A percentile compares a stretch with the other conserved stretches of the same genome.
Evolutionary conservation across 2,888 invertebrate genomes (phyloP).

Genomic region (Conomelus anceps): DNA sequence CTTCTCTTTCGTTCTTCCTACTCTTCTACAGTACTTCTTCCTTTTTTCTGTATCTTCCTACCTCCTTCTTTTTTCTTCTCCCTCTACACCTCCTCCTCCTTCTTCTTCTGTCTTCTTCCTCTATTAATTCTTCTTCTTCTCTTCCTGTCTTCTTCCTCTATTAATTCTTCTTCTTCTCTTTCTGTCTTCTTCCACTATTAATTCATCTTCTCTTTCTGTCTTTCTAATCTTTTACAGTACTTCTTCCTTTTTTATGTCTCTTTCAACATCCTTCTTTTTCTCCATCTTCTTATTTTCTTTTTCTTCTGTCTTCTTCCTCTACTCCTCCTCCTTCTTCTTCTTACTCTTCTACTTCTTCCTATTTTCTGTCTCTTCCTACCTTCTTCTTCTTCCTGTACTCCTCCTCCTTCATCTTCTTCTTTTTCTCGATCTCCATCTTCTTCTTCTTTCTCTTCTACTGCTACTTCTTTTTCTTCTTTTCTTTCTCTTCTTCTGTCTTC

Average conservation of each 20-base stretch:
- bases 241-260: not conserved
- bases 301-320: not conserved
- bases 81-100: not conserved
- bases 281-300: not conserved
- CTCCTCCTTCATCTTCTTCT: not conserved
- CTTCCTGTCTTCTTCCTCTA: not conserved
- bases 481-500: not conserved
- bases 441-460: not conserved
- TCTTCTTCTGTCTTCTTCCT: not conserved
- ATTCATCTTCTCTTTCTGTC: too few species aligned
- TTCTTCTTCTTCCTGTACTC: not conserved
- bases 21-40: not conserved
- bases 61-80: not conserved
- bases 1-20: not conserved
- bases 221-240: not conserved
- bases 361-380: too few species aligned
- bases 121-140: not conserved
- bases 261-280: not conserved
- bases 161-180: not conserved
- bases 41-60: not conserved
- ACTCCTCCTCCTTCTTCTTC: not conserved
- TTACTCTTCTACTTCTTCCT: not conserved
- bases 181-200: too few species aligned
- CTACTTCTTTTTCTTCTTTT: not conserved
- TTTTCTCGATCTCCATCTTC: not conserved